Evolutionary conservation across 2,797 vertebrate genomes (phyloP).

Genomic region (Enteromius treurensis): DNA sequence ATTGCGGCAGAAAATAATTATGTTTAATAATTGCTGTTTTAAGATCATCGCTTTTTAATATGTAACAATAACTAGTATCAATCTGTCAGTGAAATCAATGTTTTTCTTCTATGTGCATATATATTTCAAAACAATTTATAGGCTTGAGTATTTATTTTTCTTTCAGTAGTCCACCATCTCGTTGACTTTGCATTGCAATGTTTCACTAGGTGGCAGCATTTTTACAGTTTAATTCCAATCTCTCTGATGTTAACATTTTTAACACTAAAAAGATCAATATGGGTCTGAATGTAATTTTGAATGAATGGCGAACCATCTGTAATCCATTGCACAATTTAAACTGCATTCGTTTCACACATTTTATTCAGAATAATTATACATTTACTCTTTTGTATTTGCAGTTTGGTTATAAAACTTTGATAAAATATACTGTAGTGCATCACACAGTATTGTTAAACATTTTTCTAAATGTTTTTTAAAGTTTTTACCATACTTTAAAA

Average conservation of each 20-base stretch:
- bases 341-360: background rate
- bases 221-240: constrained; percentile 36
- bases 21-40: background rate
- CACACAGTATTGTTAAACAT: no score
- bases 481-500: background rate
- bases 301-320: background rate
- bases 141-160: constrained; percentile 31
- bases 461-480: background rate
- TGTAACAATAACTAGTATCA: background rate
- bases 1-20: background rate
- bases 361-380: background rate
- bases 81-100: constrained; percentile 3
- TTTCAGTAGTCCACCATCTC: background rate
- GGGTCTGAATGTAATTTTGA: background rate
- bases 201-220: constrained; percentile 44
- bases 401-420: background rate
- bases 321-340: background rate
- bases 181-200: constrained; percentile 4
- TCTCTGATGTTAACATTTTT: background rate
- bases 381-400: background rate
- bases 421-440: no score
- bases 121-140: background rate
- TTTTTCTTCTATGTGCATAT: background rate
- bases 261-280: background rate
- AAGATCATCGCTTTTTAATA: background rate